Evolutionary conservation across 2,113 vertebrate species (phyloP).

Genomic region (Apistogramma diplotaenia): DNA sequence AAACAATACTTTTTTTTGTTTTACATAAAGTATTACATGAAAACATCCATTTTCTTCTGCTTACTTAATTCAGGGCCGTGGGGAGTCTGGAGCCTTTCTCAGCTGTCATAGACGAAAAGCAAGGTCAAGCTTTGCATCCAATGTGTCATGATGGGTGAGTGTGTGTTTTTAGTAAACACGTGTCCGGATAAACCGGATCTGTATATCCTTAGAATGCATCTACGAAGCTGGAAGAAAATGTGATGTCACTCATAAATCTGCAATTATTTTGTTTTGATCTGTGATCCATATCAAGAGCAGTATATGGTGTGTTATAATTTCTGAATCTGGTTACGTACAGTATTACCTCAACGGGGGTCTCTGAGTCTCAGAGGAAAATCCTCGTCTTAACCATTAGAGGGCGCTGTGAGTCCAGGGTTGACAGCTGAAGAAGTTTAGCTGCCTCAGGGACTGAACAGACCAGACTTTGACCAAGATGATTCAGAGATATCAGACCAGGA

Average conservation of each 20-base stretch:
- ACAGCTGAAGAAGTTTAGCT: background rate
- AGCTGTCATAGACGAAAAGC: too few relatives aligned
- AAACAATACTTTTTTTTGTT: too few relatives aligned
- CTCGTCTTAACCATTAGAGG: constrained; percentile 17
- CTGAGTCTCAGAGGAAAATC: background rate
- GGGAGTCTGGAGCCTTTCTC: too few relatives aligned
- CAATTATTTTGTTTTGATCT: background rate
- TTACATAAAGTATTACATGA: too few relatives aligned
- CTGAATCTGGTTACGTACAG: background rate
- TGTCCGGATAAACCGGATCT: background rate
- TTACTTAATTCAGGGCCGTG: too few relatives aligned
- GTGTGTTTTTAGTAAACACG: background rate
- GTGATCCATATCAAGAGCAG: background rate
- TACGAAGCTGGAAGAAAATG: background rate
- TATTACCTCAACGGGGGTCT: background rate
- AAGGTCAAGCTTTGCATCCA: background rate
- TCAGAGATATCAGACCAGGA: too few relatives aligned
- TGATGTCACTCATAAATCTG: background rate
- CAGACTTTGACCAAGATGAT: too few relatives aligned
- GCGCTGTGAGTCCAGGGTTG: background rate
- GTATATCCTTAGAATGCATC: background rate
- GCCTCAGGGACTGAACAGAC: too few relatives aligned
- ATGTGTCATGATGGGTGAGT: background rate
- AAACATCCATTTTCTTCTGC: too few relatives aligned
- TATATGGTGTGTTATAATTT: background rate